Evolutionary conservation across 2,888 invertebrate genomes (phyloP), one percentile per base, ranked within the genome.

Genomic region (Dolichopus griseipennis): DNA sequence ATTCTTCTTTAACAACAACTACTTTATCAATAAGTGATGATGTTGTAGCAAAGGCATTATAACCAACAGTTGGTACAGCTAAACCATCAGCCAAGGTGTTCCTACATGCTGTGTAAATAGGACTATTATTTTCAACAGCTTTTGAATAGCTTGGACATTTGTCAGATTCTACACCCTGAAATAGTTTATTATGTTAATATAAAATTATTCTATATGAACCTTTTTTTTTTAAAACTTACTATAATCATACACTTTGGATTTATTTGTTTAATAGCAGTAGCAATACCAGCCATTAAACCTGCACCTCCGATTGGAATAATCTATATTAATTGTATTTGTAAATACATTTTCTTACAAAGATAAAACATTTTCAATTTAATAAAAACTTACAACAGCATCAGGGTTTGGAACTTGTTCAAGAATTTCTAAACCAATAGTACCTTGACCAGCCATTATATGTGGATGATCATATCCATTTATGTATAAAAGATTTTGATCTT

Each of bases 381-480:
- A 7, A 7, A 5, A 2, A 37, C 18, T 52, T 52, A 97, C 84
- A 37, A 96, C 88, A 0, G 95, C 95, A 79, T 97, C 95, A 18
- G 95, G 87, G 69, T 92, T 87, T 0, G 89, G 86, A 1, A 96
- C 92, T 80, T 97, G 94, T 75, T 96, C 95, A 33, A 94, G 80
- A 69, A 97, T 95, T 83, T 97, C 97, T 74, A 97, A 82, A 0
- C 95, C 97, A 76, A 95, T 86, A 0, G 97, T 97, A 12, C 97
- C 97, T 80, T 96, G 96, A 0, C 97, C 97, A 0, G 96, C 93
- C 85, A 97, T 90, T 71, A 97, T 94, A 78, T 95, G 89, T 0
- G 96, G 96, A 79, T 97, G 95, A 80, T 97, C 97, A 77, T 96
- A 97, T 2, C 95, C 95, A 81, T 97, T 97, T 52, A 97, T 90